Base-by-base conservation (phyloP, 2,113 vertebrate species). In the Pandion haliaetus region DNA sequence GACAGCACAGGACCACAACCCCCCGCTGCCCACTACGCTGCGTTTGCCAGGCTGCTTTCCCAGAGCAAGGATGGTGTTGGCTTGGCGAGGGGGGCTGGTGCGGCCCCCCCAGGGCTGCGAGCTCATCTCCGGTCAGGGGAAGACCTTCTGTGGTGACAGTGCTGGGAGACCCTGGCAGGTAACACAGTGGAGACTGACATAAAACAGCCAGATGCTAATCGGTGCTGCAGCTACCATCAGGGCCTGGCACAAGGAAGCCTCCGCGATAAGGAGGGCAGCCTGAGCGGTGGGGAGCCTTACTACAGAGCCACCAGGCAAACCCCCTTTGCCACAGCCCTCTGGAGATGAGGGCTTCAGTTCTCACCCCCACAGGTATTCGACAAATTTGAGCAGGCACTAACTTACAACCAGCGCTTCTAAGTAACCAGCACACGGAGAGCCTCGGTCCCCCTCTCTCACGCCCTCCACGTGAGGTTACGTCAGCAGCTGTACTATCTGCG, bases 191-290 rank as follows among this genome's bases (percentile, higher is more conserved):
- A 85, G n/a, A 63, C 6, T 20, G 45, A 67, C 21, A n/a, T 1
- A 69, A 69, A 38, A 0, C 40, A 86, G 36, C 16, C 54, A 65
- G 18, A 38, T 20, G 20, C 10, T 38, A 5, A 31, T 3, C 0
- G 1, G 1, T 28, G 24, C 86, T 49, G 42, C 59, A 45, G 26
- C 20, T 61, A 25, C 13, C 49, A n/a, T 4, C 38, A 58, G 58
- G 55, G n/a, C 14, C 57, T 61, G 67, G 57, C 26, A 28, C 23
- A 20, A 34, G n/a, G 45, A 69, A 71, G 17, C 28, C 52, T 44
- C 19, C 1, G 1, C 0, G 5, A 40, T 23, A 61, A 32, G 42
- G 16, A 44, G 6, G 4, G 4, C 25, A 72, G 44, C 26, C 72
- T 36, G 36, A 47, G 24, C 36, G 12, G 10, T 28, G 63, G 25